Base-by-base conservation (phyloP, 2,888 invertebrate species). In the Machimus atricapillus region DNA sequence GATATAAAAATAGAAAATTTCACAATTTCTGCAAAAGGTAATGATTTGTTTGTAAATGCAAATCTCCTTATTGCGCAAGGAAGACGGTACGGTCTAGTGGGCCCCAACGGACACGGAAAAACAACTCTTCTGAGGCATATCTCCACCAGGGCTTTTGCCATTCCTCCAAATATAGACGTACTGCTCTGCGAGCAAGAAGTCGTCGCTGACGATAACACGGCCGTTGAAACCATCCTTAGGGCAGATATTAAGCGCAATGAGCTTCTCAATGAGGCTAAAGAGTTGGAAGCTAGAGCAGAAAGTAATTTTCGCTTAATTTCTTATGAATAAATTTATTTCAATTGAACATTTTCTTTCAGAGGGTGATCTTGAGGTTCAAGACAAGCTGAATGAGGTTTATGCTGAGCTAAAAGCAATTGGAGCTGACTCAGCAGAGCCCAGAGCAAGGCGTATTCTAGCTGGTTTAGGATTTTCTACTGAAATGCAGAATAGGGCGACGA, bases 1-100 rank as follows among this genome's bases (percentile, higher is more conserved):
- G 99, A 99, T 92, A 99, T 99, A 85, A 99, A 99, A 94, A 97
- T 98, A 19, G 99, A 99, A 91, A 98, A 98, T 92, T 99, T 99
- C 92, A 98, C 98, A 87, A 99, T 99, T 90, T 95, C 98, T 27
- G 99, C 99, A 0, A 97, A 98, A 92, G 99, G 99, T 87, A 98
- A 99, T 90, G 98, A 99, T 91, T 94, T 99, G 77, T 99, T 99
- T 92, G 96, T 98, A 46, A 99, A 99, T 92, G 99, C 99, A 0
- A 97, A 96, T 92, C 93, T 99, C 46, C 93, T 97, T 85, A 98
- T 99, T 90, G 98, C 99, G 0, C 95, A 96, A 90, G 98, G 98
- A 0, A 95, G 99, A 77, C 95, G 98, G 90, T 99, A 99, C 92
- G 99, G 99, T 90, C 94, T 99, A 6, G 99, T 99, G 2, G 99